These are phyloP conservation scores for Auanema freiburgensis DNA, from an alignment of 2,888 invertebrate species.

Conservation along the genomic window DNA sequence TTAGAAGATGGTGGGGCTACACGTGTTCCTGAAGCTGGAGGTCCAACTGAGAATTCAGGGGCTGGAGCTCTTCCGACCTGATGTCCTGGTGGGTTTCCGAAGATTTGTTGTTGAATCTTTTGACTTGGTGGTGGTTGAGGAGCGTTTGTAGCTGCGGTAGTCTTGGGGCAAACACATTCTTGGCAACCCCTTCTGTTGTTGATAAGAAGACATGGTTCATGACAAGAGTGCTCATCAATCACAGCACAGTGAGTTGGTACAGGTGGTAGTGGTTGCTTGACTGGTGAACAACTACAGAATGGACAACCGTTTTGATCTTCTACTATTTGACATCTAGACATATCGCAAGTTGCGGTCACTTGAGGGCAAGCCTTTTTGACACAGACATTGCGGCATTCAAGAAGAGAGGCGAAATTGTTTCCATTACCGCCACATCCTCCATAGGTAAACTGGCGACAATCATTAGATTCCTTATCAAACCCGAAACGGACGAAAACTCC, in stretches of 20 bases:
- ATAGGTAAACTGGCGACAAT: constrained; percentile 48
- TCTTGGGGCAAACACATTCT: constrained; percentile 59
- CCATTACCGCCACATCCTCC: constrained; percentile 56
- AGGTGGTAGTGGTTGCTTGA: constrained; percentile 25
- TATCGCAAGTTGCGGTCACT: constrained; percentile 49
- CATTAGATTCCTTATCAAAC: constrained; percentile 59
- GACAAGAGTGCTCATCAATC: constrained; percentile 53
- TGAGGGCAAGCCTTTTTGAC: constrained; percentile 11
- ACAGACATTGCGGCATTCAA: constrained; percentile 44
- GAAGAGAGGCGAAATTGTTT: constrained; percentile 49
- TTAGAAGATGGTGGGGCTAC: constrained; percentile 28
- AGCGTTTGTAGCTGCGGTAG: constrained; percentile 6
- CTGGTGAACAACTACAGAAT: constrained; percentile 60
- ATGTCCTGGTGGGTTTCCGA: constrained; percentile 10
- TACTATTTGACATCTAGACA: constrained; percentile 56
- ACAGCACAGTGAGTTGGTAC: constrained; percentile 41
- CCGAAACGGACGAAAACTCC: constrained; percentile 61
- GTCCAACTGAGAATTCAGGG: constrained; percentile 23
- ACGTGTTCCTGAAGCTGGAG: constrained; percentile 29
- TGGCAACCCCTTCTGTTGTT: constrained; percentile 57
- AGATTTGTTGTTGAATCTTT: constrained; percentile 11
- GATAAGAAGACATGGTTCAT: constrained; percentile 63
- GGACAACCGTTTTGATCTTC: constrained; percentile 58
- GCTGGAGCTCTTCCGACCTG: constrained; percentile 17
- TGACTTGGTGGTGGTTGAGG: constrained; percentile 16